Evolutionary conservation across 2,113 vertebrate genomes (phyloP).

Genomic region (Xiphophorus hellerii): DNA sequence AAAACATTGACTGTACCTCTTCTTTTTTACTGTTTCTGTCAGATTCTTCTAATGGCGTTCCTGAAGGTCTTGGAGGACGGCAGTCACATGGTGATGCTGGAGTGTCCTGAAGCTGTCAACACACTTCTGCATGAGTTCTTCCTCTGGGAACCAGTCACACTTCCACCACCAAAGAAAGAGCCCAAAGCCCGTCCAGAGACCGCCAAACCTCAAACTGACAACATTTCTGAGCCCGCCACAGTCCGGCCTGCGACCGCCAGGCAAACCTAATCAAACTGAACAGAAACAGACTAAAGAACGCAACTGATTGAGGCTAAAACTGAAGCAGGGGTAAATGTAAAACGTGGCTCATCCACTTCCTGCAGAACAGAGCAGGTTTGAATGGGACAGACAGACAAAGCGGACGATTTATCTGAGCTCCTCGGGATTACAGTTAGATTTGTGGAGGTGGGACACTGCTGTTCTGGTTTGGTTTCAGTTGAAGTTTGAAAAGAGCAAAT

Average conservation of each 20-base stretch:
- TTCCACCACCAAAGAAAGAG: slow-evolving; percentile 60
- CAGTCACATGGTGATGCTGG: slow-evolving; percentile 99
- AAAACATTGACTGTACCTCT: too few species aligned
- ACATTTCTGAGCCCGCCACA: slow-evolving; percentile 15
- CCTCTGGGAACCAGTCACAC: slow-evolving; percentile 89
- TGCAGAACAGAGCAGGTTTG: slow-evolving; percentile 6
- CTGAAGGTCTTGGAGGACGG: slow-evolving; percentile 96
- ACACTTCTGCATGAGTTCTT: slow-evolving; percentile 96
- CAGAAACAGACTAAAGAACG: slow-evolving; percentile 7
- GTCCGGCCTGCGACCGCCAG: slow-evolving; percentile 55
- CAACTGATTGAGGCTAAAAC: neutral
- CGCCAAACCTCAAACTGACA: slow-evolving; percentile 55
- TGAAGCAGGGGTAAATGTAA: neutral
- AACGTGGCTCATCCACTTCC: neutral
- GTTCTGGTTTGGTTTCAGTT: neutral
- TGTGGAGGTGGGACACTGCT: neutral
- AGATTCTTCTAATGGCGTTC: slow-evolving; percentile 95
- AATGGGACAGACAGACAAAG: neutral
- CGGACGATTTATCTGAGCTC: slow-evolving; percentile 3
- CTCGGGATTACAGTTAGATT: neutral
- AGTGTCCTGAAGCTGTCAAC: slow-evolving; percentile 94
- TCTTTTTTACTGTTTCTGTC: slow-evolving; percentile 14
- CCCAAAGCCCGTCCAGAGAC: slow-evolving; percentile 72
- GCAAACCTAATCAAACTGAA: slow-evolving; percentile 10
- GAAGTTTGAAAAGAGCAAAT: neutral